Conservation (phyloP, 2,113 vertebrate genomes). For the Mus spicilegus region DNA sequence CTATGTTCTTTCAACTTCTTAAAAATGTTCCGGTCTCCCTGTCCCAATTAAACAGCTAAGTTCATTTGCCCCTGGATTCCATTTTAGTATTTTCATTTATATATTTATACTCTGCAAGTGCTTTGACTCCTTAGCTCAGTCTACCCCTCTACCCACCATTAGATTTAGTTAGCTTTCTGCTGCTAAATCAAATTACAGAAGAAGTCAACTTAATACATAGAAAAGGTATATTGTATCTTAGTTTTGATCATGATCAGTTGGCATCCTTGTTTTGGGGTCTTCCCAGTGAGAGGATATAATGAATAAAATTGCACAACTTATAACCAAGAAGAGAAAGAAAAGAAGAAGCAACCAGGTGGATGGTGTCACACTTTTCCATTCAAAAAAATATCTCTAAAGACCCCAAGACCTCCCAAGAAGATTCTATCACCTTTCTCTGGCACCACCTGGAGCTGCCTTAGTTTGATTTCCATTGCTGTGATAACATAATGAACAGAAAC, state of each 20-base stretch:
- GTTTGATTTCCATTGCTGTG: background rate
- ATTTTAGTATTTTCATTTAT: background rate
- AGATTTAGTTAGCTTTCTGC: background rate
- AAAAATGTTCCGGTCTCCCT: background rate
- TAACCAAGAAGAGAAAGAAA: background rate
- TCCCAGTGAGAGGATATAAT: too few relatives aligned
- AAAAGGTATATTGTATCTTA: background rate
- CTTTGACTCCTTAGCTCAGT: background rate
- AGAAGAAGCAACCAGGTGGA: background rate
- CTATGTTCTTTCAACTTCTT: background rate
- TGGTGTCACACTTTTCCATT: background rate
- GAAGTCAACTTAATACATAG: background rate
- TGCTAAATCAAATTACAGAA: background rate
- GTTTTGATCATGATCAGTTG: background rate
- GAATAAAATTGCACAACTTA: fast-evolving
- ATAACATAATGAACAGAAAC: background rate
- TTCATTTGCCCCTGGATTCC: background rate
- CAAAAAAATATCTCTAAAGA: too few relatives aligned
- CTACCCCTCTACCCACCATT: too few relatives aligned
- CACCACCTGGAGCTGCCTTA: background rate
- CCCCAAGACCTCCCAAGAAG: background rate
- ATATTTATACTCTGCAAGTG: background rate
- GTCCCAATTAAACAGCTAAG: background rate
- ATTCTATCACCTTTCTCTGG: too few relatives aligned
- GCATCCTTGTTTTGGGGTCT: background rate